Evolutionary conservation across 2,888 invertebrate species (phyloP), one percentile per base, ranked within the genome.

Genomic region (Adelphocoris suturalis): DNA sequence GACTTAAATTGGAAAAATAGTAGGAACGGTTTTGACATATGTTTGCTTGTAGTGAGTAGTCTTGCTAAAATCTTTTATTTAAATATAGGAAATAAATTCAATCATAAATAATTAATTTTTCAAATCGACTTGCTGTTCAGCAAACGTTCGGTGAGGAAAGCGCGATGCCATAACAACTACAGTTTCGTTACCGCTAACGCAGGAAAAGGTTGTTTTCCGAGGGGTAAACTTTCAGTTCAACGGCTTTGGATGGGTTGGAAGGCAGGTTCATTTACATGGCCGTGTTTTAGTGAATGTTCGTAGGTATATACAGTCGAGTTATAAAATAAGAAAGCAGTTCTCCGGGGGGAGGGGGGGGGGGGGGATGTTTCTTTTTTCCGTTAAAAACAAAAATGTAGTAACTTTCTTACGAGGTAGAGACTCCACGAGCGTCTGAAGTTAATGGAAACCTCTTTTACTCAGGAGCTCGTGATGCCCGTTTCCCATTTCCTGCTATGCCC

Each of bases 391-490:
- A 61, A 68, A 68, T 68, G 68, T 68, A 68, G 68, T 68, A 68
- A 68, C 68, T 68, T 68, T 68, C 68, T 68, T 68, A 68, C 68
- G 23, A 68, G 68, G 68, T 68, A 68, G 68, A 11, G 23, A 23
- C 68, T 68, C 23, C 23, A 19, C 13, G 27, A 13, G 68, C 68
- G 68, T 23, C 78, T 78, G 78, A 78, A 46, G 78, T 46, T 78
- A 78, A 78, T 78, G 78, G 78, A 78, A 78, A 78, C 78, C 78
- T 78, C 78, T 78, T 78, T 78, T 78, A 78, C 78, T 47, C 46
- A 78, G 47, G 46, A 46, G 78, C 47, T 78, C 78, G 78, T n/a
- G 47, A 78, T 46, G 78, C 78, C 78, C 78, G 78, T 47, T 78
- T 47, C 78, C 47, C 78, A 47, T 78, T 78, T 78, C 78, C 78